Conservation (phyloP, 2,797 vertebrate species). For the Valencia hispanica region DNA sequence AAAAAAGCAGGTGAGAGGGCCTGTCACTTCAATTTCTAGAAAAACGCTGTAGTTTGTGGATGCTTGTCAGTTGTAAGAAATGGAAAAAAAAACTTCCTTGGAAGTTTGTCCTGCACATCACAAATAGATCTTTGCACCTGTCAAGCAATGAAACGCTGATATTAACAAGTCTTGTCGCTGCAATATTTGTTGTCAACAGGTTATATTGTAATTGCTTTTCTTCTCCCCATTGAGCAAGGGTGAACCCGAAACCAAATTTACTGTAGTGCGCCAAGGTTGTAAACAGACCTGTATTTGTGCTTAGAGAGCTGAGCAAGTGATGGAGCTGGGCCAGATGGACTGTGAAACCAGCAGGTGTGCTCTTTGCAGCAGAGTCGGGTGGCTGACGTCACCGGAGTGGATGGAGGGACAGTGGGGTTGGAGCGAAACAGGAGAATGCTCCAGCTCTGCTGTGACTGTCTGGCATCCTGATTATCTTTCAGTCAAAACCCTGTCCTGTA, state of each 20-base stretch:
- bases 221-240: background rate
- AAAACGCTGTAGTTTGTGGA: constrained; percentile 36
- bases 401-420: constrained; percentile 50
- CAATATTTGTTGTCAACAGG: constrained; percentile 23
- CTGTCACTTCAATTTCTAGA: constrained; percentile 66
- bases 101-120: constrained; percentile 21
- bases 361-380: constrained; percentile 74
- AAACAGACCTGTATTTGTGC: constrained; percentile 65
- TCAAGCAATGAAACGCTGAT: constrained; percentile 30
- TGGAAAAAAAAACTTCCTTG: constrained; percentile 38
- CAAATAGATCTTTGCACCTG: constrained; percentile 26
- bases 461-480: constrained; percentile 51
- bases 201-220: background rate
- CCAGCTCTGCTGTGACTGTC: constrained; percentile 50
- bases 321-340: constrained; percentile 67
- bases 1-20: constrained; percentile 50
- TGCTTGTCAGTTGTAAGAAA: constrained; percentile 38
- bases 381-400: constrained; percentile 74
- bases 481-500: constrained; percentile 31
- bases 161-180: constrained; percentile 17
- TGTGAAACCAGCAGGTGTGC: constrained; percentile 77
- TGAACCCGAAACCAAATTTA: constrained; percentile 37
- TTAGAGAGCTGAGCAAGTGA: constrained; percentile 58
- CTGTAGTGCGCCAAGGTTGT: constrained; percentile 61
- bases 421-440: constrained; percentile 58